phyloP scores from a whole-genome alignment of 2,888 invertebrate genomes.

The Myopa tessellatipennis region DNA sequence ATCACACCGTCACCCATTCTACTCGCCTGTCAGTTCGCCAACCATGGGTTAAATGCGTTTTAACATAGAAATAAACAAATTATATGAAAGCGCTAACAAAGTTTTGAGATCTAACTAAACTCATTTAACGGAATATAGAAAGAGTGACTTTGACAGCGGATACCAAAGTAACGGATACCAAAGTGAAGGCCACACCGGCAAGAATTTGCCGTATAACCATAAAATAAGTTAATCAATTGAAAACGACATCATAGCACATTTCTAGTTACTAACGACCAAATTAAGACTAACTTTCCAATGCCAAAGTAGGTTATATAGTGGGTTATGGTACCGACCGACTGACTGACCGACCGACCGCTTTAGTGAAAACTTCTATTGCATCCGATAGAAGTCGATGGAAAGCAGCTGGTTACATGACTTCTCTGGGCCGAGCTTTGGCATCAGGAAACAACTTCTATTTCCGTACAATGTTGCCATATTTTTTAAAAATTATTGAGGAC shows the following conservation, averaged over 20 bases:
- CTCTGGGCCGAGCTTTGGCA: neutral
- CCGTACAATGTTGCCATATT: slow-evolving; percentile 1
- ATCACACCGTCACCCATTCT: neutral
- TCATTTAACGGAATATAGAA: neutral
- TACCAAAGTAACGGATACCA: neutral
- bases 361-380: neutral
- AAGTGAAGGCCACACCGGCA: neutral
- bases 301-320: neutral
- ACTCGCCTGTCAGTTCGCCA: neutral
- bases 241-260: slow-evolving; percentile 2
- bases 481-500: neutral
- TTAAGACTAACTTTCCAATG: slow-evolving; percentile 11
- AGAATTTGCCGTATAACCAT: too few relatives aligned
- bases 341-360: too few relatives aligned
- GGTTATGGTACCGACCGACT: neutral
- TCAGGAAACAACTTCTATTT: slow-evolving; percentile 19
- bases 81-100: neutral
- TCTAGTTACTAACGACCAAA: neutral
- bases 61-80: slow-evolving; percentile 2
- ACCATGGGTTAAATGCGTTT: slow-evolving; percentile 12
- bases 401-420: too few relatives aligned
- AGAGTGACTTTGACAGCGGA: neutral
- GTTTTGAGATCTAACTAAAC: neutral
- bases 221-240: neutral
- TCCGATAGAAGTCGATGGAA: neutral